Percentiles rank a stretch among this genome's conserved stretches.
phyloP scores from a whole-genome alignment of 2,888 invertebrate genomes.

The Crepidodera aurea region DNA sequence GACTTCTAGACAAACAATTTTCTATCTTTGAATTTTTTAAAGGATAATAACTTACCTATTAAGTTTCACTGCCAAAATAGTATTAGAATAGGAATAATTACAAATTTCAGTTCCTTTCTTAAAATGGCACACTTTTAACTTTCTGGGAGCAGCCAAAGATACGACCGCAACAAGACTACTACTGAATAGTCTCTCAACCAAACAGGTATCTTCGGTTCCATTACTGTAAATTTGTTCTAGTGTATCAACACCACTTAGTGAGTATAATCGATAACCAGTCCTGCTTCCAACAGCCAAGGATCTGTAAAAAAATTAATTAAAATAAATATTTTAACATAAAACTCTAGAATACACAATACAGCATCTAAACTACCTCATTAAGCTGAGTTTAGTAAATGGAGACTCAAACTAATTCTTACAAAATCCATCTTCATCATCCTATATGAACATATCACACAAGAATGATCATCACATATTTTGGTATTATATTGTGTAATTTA shows the following conservation, averaged over 20 bases:
- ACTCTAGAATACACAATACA: too few species aligned
- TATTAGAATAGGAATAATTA: conserved; percentile 93
- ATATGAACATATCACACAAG: too few species aligned
- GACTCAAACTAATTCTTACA: too few species aligned
- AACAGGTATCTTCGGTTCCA: conserved; percentile 83
- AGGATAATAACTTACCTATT: conserved; percentile 88
- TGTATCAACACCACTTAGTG: conserved; percentile 82
- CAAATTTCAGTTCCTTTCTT: conserved; percentile 98
- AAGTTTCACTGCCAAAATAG: conserved; percentile 93
- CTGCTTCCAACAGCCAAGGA: conserved; percentile 93
- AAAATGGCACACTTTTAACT: conserved; percentile 95
- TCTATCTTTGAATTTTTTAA: too few species aligned
- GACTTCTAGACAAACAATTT: too few species aligned
- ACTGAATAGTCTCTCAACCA: conserved; percentile 95
- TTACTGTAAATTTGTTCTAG: conserved; percentile 91
- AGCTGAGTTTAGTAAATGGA: too few species aligned
- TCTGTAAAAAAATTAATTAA: conserved; percentile 63
- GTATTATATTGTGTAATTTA: too few species aligned
- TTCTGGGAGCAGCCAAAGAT: conserved; percentile 87
- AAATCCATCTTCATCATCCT: too few species aligned
- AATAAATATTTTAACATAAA: conserved; percentile 2
- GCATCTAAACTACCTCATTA: too few species aligned
- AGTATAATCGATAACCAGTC: conserved; percentile 89
- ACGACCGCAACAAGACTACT: conserved; percentile 97
- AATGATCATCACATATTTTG: too few species aligned